phyloP scores from a whole-genome alignment of 2,113 vertebrate species.

The Poecilia latipinna region DNA sequence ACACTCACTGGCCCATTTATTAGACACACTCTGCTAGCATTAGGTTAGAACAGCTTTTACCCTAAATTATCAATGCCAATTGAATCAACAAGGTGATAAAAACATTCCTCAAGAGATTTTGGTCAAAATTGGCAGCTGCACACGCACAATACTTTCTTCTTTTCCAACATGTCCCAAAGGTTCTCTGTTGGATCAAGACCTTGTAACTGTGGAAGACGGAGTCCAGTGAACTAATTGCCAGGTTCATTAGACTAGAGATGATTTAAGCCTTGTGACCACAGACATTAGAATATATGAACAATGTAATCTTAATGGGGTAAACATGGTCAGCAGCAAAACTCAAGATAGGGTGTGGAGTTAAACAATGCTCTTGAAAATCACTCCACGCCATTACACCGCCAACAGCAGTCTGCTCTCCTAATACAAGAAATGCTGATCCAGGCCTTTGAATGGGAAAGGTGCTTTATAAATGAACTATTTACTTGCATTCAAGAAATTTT shows the following conservation, averaged over 20 bases:
- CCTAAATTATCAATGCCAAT: background rate
- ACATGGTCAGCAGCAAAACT: background rate
- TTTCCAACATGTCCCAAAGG: no score
- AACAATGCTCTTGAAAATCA: background rate
- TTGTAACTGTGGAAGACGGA: background rate
- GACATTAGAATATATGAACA: background rate
- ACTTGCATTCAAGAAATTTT: no score
- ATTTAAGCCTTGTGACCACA: background rate
- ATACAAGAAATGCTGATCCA: background rate
- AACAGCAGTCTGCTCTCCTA: background rate
- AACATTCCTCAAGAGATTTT: background rate
- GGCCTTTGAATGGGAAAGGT: background rate
- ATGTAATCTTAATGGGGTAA: background rate
- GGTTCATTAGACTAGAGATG: background rate
- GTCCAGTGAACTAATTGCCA: background rate
- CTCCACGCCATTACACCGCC: no score
- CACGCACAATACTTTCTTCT: no score
- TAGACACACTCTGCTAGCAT: background rate
- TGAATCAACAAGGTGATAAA: background rate
- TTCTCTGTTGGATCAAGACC: background rate
- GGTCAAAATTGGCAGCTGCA: background rate
- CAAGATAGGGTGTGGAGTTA: no score
- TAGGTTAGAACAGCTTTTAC: background rate
- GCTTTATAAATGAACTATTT: no score
- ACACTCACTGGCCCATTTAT: background rate